Evolutionary conservation across 2,888 invertebrate species (phyloP), one percentile per base, ranked within the genome.

Genomic region (Timandra comae): DNA sequence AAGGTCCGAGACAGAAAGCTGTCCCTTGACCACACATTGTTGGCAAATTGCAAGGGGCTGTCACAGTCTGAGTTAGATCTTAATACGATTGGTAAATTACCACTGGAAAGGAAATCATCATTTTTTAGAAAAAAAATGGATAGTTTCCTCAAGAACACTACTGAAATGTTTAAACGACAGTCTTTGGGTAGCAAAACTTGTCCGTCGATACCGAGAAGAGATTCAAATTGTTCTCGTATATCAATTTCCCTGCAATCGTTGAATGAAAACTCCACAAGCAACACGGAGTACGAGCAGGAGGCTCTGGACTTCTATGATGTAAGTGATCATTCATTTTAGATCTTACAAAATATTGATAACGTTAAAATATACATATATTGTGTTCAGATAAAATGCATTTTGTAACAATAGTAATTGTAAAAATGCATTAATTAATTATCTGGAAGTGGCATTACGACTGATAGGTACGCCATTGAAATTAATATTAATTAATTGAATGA

Each of bases 71-170:
- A 84, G 56, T 43, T 79, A 31, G 80, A 85, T 54, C 60, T 85
- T 24, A 63, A 81, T 59, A 70, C 69, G 4, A 71, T 82, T 38
- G 82, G 84, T 3, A 84, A 81, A 51, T 73, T 64, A 6, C 80
- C 81, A 7, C 43, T 85, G 7, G 79, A 82, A 44, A 60, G 82
- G 12, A 85, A 85, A 58, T 79, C 82, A 1, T 84, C 85, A 2
- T 84, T 84, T 52, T 85, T 84, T 37, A 63, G 69, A 30, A 84
- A 84, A 41, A 84, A 76, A 52, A 71, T 84, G 75, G 80, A 82
- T 16, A 84, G 74, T 48, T 82, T 85, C 43, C 53, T 84, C 6
- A 79, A 68, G 37, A 85, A 85, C 38, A 84, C 85, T 0, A 73
- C 81, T 1, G 81, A 82, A 50, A 70, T 81, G 38, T 85, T 85